Evolutionary conservation across 1,140 invertebrate genomes (phyloP).

Genomic region (Anadara kagoshimensis): DNA sequence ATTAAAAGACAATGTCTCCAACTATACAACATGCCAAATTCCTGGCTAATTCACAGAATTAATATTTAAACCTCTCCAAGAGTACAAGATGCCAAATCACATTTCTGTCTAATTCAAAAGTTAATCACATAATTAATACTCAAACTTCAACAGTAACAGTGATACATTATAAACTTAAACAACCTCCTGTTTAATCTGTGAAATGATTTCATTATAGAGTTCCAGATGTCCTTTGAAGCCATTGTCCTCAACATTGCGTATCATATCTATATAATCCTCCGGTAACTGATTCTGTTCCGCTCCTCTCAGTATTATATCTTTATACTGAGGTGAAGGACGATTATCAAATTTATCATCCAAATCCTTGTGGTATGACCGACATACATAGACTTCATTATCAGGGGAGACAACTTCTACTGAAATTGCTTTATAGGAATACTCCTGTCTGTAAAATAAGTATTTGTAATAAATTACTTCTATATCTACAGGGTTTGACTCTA

Average conservation of each 20-base stretch:
- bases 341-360: constrained; percentile 75
- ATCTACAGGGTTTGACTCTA: too few relatives aligned
- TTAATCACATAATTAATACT: too few relatives aligned
- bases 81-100: too few relatives aligned
- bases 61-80: too few relatives aligned
- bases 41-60: too few relatives aligned
- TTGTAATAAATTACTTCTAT: too few relatives aligned
- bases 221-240: constrained; percentile 77
- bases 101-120: too few relatives aligned
- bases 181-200: too few relatives aligned
- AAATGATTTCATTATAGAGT: constrained; percentile 50
- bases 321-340: constrained; percentile 83
- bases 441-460: constrained; percentile 80
- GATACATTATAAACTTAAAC: too few relatives aligned
- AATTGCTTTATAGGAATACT: constrained; percentile 80
- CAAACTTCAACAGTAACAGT: too few relatives aligned
- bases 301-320: constrained; percentile 79
- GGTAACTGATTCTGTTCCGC: constrained; percentile 83
- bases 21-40: too few relatives aligned
- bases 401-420: constrained; percentile 77
- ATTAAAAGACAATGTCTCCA: too few relatives aligned
- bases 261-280: constrained; percentile 79
- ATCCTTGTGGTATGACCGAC: constrained; percentile 78
- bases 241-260: constrained; percentile 82
- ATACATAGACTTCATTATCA: constrained; percentile 76